Evolutionary conservation across 2,797 vertebrate species (phyloP), one percentile per base, ranked within the genome.

Genomic region (Cirrhinus mrigala): DNA sequence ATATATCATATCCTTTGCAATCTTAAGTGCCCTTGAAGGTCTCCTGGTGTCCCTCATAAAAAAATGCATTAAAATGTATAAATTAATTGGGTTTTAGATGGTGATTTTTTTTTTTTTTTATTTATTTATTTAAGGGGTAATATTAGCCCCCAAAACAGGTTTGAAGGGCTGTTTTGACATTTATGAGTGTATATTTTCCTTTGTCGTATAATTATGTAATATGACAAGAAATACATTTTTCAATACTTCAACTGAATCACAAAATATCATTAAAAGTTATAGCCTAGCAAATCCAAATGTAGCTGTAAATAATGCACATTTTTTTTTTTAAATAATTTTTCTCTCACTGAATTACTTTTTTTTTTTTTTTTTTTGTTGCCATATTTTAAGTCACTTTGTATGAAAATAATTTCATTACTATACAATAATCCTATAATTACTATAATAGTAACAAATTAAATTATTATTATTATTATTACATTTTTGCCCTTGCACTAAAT

Each of bases 1-100:
- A n/a, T n/a, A 58, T 54, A 68, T 74, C 37, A 71, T 84, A 77
- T 80, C 58, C 66, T 62, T 20, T 75, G 58, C 11, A 4, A 75
- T 50, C 16, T 50, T 2, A 50, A 48, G 27, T 73, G 12, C 54
- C 18, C 12, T 20, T 48, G 56, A 73, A 74, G 40, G 40, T 50
- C 69, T 74, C 27, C 20, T 37, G 27, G 44, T 64, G 60, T 40
- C 62, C 29, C 16, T 48, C 27, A 64, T 40, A 60, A n/a, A 20
- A 12, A 60, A 15, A 2, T 33, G 18, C 50, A 12, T 50, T 0
- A 16, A 2, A 8, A 50, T 40, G 16, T n/a, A 20, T 27, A 12
- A 18, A 68, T 69, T 6, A 64, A 27, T 27, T 37, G 33, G 33
- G 33, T 37, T 37, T 2, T 37, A 37, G 33, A 37, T 4, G 33